Base-by-base conservation (phyloP, 2,797 vertebrate species). In the Poeciliopsis gracilis region DNA sequence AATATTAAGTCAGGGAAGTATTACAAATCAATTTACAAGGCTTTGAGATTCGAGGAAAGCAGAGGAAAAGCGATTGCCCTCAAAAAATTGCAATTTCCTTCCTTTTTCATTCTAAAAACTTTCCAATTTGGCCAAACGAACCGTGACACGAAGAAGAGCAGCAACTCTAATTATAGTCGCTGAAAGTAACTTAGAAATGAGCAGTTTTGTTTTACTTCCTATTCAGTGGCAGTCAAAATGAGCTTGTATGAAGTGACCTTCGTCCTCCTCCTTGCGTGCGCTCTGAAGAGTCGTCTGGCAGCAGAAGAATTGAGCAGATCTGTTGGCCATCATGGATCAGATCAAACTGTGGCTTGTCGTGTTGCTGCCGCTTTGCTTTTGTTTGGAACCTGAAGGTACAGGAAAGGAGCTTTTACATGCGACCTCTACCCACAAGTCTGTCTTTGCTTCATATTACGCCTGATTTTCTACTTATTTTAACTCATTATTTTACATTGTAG, bases 381-480 rank as follows among this genome's bases (percentile, higher is more conserved):
- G 77, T 0, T 28, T 81, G 41, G 10, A 75, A 38, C 63, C 30
- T 13, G 45, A 80, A 83, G 82, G 82, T 89, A 87, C 1, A 38
- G n/a, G 49, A 79, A 25, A 36, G 5, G 1, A 69, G 25, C 10
- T 13, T 69, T 69, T 45, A 7, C 36, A 49, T 41, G 20, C 2
- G 25, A 23, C 23, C 2, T 11, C 9, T 25, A 5, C 11, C 1
- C 12, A 18, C 4, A 41, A 67, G 36, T 41, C 61, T 67, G 20
- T 41, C 61, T 69, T 25, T 41, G 6, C 46, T 47, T 6, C 46
- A 47, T 47, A 18, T 47, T 6, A 6, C 16, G 7, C 47, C 16
- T 49, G 46, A 20, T 49, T 20, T 49, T 20, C 47, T 20, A 0
- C 2, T 20, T 49, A 20, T 18, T 49, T 20, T 7, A 49, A 49